Conservation (phyloP, 35 echinoderm and acorn worm species). For the Holothuria glaberrima region DNA sequence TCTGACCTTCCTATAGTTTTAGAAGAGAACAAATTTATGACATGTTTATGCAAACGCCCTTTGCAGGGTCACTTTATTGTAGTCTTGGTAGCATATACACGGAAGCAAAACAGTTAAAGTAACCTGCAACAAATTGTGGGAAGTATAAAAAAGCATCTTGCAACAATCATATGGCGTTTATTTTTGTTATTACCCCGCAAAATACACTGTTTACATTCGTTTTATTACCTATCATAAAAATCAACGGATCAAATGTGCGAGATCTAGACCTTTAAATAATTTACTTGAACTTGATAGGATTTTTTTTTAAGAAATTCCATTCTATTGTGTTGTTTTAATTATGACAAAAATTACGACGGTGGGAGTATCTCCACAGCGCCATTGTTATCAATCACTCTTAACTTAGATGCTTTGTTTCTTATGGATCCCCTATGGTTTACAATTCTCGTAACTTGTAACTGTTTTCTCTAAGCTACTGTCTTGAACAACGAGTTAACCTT, state of each 20-base stretch:
- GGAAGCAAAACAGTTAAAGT: not conserved
- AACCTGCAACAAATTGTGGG: not conserved
- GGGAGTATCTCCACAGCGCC: too few species aligned
- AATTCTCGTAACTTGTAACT: too few species aligned
- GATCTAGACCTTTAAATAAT: slow-evolving; percentile 8
- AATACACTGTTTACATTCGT: slow-evolving; percentile 32
- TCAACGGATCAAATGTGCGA: not conserved
- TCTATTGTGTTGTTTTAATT: too few species aligned
- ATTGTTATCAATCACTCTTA: too few species aligned
- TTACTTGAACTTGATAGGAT: too few species aligned
- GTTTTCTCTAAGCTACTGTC: too few species aligned
- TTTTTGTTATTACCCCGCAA: slow-evolving; percentile 44
- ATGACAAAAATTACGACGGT: too few species aligned
- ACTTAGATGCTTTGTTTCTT: too few species aligned
- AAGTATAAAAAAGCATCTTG: too few species aligned
- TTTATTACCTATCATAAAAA: slow-evolving; percentile 29
- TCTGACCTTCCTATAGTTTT: slow-evolving; percentile 23
- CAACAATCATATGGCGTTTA: slow-evolving; percentile 16
- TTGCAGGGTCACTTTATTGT: not conserved
- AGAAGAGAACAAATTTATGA: slow-evolving; percentile 20
- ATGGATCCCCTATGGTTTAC: too few species aligned
- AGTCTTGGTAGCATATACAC: not conserved
- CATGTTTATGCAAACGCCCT: slow-evolving; percentile 52
- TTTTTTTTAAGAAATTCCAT: too few species aligned
- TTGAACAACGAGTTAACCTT: too few species aligned